A percentile compares a stretch with the other conserved stretches of the same genome.
These are phyloP conservation scores for Pygmarrhopalites habei DNA, from an alignment of 1,140 invertebrate species.

Conservation along the genomic window DNA sequence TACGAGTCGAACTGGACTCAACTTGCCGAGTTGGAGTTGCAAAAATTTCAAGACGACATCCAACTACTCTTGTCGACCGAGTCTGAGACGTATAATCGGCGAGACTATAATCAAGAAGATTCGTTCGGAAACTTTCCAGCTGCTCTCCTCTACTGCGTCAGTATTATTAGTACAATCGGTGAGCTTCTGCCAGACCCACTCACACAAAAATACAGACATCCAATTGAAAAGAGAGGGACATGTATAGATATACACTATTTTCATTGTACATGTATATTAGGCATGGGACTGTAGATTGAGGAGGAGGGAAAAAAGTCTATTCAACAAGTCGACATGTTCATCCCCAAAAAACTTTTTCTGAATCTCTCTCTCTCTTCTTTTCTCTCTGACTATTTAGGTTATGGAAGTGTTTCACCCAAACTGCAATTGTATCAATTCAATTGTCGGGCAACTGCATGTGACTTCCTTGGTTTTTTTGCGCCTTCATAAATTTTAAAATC, in stretches of 20 bases:
- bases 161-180: constrained; percentile 57
- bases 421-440: no score
- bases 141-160: constrained; percentile 56
- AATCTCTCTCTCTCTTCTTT: no score
- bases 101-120: constrained; percentile 47
- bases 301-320: no score
- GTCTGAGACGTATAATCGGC: constrained; percentile 17
- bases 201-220: no score
- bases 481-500: no score
- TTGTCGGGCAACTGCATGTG: no score
- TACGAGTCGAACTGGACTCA: constrained; percentile 53
- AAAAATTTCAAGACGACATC: constrained; percentile 48
- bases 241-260: no score
- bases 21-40: constrained; percentile 45
- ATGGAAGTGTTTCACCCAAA: constrained; percentile 35
- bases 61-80: constrained; percentile 26
- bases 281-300: no score
- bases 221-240: no score
- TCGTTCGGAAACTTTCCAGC: constrained; percentile 57
- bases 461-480: no score
- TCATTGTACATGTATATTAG: no score
- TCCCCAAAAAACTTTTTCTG: no score
- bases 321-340: constrained; percentile 4
- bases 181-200: constrained; percentile 40
- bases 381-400: constrained; percentile 22